Conservation (phyloP, 2,888 invertebrate genomes). For the Hirudinaria manillensis region DNA sequence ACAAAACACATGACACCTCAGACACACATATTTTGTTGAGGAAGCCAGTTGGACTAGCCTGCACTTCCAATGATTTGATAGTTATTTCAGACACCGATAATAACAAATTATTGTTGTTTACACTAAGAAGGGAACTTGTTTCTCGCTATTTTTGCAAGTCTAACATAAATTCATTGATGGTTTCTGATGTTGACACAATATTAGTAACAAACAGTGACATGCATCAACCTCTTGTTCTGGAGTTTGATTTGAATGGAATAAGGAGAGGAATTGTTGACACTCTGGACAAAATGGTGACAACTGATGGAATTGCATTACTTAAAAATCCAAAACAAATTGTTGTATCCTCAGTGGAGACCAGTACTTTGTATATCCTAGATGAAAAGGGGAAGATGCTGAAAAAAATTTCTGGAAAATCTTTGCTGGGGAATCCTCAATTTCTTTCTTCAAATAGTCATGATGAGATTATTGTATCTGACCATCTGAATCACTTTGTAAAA, state of each 20-base stretch:
- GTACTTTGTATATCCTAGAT: slow-evolving; percentile 28
- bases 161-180: slow-evolving; percentile 20
- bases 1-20: neutral
- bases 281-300: slow-evolving; percentile 32
- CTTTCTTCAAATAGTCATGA: slow-evolving; percentile 33
- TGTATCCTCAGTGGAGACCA: slow-evolving; percentile 32
- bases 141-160: slow-evolving; percentile 23
- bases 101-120: slow-evolving; percentile 29
- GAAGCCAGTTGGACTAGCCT: slow-evolving; percentile 29
- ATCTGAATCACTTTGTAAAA: slow-evolving; percentile 35
- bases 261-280: slow-evolving; percentile 14
- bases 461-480: slow-evolving; percentile 37
- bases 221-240: slow-evolving; percentile 26
- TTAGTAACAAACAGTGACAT: slow-evolving; percentile 26
- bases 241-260: slow-evolving; percentile 30
- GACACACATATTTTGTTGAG: neutral
- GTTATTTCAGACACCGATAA: slow-evolving; percentile 32
- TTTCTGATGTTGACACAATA: slow-evolving; percentile 15
- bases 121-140: slow-evolving; percentile 7
- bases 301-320: slow-evolving; percentile 33
- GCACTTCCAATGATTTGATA: slow-evolving; percentile 25
- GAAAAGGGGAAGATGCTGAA: slow-evolving; percentile 31
- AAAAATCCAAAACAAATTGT: slow-evolving; percentile 26
- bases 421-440: slow-evolving; percentile 34
- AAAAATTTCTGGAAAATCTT: slow-evolving; percentile 24